Evolutionary conservation across 2,113 vertebrate species (phyloP), one percentile per base, ranked within the genome.

Genomic region (Circaetus cinerascens): DNA sequence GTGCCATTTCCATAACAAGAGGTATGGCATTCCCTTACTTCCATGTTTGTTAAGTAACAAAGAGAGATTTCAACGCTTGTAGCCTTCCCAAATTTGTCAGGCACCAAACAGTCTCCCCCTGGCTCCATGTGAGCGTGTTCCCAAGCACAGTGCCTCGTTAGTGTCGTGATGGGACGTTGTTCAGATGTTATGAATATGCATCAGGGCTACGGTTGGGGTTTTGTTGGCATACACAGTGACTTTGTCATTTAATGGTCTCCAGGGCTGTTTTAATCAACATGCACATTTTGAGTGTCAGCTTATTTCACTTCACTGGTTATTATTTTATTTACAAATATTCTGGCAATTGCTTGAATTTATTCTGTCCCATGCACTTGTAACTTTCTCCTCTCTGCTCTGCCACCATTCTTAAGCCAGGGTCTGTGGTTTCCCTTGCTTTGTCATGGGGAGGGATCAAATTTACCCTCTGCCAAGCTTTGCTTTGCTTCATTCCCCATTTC

Each of bases 1-100:
- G 84, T 46, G 91, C 91, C 30, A 97, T 96, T 97, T 95, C 96
- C 95, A 97, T 97, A 96, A 97, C 95, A 96, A 97, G 96, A 95
- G 94, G 91, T 95, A 96, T 69, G 95, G 93, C 93, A 97, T 97
- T 97, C 95, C 87, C 94, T 90, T 90, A 96, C 95, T 97, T 96
- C 96, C 94, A 96, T 96, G 95, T 97, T 96, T 97, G 96, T 97
- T 96, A 97, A 96, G 96, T 66, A 96, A 97, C 96, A 97, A 97
- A 95, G 96, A 97, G 91, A 96, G 93, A 95, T 97, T 96, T 96
- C 90, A 97, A 97, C 11, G 94, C 94, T 46, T 82, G 91, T 63
- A 96, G 95, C 74, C 96, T 96, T 97, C 95, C 94, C 95, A 96
- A 96, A 97, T 97, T 96, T 95, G 94, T 90, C 96, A 96, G 97